A percentile compares a stretch with the other conserved stretches of the same genome.
Conservation (phyloP, 2,797 vertebrate species). For the Mus spretus region DNA sequence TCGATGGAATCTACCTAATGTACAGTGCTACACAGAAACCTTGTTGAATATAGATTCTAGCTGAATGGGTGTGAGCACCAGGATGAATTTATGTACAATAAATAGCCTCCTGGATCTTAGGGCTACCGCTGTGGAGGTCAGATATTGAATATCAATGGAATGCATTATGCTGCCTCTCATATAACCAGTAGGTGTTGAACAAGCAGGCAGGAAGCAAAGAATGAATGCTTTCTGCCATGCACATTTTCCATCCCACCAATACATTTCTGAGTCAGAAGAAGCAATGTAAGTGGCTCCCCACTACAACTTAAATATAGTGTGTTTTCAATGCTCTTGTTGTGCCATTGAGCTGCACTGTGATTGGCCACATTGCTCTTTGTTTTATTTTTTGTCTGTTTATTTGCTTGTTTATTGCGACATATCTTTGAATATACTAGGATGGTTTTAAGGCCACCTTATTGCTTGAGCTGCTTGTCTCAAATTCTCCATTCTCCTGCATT, state of each 20-base stretch:
- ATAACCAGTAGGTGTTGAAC: background rate
- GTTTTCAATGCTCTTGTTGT: fast-evolving
- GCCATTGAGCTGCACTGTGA: background rate
- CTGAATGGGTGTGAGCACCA: background rate
- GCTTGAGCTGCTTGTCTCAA: background rate
- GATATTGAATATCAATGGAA: background rate
- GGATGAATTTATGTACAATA: background rate
- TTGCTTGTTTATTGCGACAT: background rate
- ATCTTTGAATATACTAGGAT: too few species aligned
- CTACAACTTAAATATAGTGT: background rate
- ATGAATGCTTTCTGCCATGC: background rate
- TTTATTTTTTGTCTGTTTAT: background rate
- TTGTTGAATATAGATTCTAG: background rate
- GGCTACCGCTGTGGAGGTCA: background rate
- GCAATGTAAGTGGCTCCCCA: background rate
- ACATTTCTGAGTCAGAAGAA: background rate
- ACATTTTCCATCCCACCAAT: background rate
- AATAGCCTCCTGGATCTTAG: background rate
- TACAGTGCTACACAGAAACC: background rate
- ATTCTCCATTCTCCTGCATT: background rate
- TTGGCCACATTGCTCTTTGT: background rate
- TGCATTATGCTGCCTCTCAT: background rate
- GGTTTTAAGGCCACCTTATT: background rate
- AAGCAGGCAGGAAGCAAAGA: background rate
- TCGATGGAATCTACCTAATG: background rate